These are phyloP conservation scores for Xyliphius kryptos DNA, from an alignment of 2,113 vertebrate genomes.

Conservation along the genomic window DNA sequence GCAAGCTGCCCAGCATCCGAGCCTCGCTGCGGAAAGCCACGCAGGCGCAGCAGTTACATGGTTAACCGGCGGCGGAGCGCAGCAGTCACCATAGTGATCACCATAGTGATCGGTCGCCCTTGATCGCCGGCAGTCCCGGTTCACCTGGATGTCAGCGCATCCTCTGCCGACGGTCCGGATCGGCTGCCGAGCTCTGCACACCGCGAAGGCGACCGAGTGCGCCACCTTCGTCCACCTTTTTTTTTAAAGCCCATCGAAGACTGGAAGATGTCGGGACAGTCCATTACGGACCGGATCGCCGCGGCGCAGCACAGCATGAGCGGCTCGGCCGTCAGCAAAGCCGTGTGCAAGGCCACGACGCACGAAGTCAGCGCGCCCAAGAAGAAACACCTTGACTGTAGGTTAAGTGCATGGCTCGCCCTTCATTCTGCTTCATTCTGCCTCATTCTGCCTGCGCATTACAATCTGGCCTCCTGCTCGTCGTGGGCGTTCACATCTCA, in stretches of 20 bases:
- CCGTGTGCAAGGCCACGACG: conserved; percentile 84
- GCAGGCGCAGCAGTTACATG: conserved; percentile 39
- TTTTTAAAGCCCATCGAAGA: conserved; percentile 7
- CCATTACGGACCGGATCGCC: conserved; percentile 80
- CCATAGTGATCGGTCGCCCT: conserved; percentile 18
- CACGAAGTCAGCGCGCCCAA: conserved; percentile 86
- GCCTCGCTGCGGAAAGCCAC: not conserved
- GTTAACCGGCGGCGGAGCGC: conserved; percentile 45
- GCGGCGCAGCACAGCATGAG: conserved; percentile 87
- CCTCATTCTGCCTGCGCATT: not conserved
- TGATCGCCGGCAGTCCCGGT: conserved; percentile 22
- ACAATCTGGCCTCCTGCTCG: not conserved
- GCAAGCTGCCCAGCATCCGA: not conserved
- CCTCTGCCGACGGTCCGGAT: conserved; percentile 35
- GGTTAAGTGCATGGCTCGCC: conserved; percentile 54
- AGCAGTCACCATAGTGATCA: conserved; percentile 34
- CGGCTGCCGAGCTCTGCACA: conserved; percentile 26
- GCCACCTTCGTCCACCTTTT: conserved; percentile 25
- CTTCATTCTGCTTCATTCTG: conserved; percentile 19
- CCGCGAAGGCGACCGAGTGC: conserved; percentile 23
- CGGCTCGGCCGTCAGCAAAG: conserved; percentile 78
- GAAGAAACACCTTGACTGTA: conserved; percentile 88
- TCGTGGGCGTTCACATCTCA: conserved; percentile 7
- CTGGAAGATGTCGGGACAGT: conserved; percentile 76
- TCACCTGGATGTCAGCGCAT: conserved; percentile 44